A percentile compares a stretch with the other conserved stretches of the same genome.
Evolutionary conservation across 2,888 invertebrate species (phyloP).

Genomic region (Eupeodes latifasciatus): DNA sequence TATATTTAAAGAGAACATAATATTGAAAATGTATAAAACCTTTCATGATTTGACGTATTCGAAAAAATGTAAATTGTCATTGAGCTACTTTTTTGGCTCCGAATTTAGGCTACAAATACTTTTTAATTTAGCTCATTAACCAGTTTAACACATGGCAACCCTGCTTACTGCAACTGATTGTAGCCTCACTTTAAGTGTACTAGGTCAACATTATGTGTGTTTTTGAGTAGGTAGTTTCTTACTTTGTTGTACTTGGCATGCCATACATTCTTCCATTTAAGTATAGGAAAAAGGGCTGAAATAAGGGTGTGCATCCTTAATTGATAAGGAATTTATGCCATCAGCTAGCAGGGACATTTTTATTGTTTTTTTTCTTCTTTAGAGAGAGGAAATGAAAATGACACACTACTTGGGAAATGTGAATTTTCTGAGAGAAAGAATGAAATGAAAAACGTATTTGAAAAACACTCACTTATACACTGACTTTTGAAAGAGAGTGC

Average conservation of each 20-base stretch:
- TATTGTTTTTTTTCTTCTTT: neutral
- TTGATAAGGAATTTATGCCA: conserved; percentile 18
- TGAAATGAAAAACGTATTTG: neutral
- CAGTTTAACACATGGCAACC: too few relatives aligned
- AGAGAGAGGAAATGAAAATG: neutral
- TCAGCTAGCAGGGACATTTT: conserved; percentile 16
- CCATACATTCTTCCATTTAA: too few relatives aligned
- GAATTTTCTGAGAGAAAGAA: neutral
- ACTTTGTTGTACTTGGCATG: conserved; percentile 14
- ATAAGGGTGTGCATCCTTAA: conserved; percentile 39
- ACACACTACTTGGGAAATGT: neutral
- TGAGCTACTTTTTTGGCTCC: too few relatives aligned
- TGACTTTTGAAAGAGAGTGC: neutral
- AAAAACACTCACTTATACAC: neutral
- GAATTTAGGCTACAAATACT: too few relatives aligned
- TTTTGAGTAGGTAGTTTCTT: neutral
- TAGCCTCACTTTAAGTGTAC: conserved; percentile 17
- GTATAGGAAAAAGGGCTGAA: neutral
- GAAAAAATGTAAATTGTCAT: too few relatives aligned
- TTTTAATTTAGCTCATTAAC: too few relatives aligned
- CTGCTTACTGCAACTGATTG: neutral
- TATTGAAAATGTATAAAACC: too few relatives aligned
- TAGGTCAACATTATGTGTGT: conserved; percentile 53
- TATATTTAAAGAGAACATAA: too few relatives aligned
- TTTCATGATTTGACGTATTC: too few relatives aligned